phyloP scores from a whole-genome alignment of 2,797 vertebrate species.

The Myotis myotis region DNA sequence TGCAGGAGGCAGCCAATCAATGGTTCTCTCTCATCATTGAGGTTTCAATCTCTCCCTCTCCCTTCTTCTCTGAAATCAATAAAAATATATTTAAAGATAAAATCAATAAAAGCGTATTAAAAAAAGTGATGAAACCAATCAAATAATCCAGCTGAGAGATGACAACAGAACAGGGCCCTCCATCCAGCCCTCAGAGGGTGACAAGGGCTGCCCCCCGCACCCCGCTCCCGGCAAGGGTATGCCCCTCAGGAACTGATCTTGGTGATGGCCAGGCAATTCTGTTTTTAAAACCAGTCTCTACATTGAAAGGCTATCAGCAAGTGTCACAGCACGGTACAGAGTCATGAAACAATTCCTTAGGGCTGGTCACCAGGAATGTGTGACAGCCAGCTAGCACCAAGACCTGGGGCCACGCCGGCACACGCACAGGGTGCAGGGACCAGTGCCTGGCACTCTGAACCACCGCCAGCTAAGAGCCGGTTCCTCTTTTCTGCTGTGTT shows the following conservation, averaged over 20 bases:
- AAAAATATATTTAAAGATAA: neutral
- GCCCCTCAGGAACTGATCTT: neutral
- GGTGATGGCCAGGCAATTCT: fast-evolving
- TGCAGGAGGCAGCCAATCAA: neutral
- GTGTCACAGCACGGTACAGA: fast-evolving
- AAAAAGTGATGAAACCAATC: neutral
- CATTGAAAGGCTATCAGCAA: fast-evolving
- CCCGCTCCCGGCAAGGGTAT: fast-evolving
- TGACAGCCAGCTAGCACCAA: fast-evolving
- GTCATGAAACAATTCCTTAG: fast-evolving
- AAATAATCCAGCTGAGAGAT: neutral
- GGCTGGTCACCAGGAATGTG: neutral
- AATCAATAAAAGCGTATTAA: neutral
- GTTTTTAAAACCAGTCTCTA: neutral
- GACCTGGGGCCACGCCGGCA: neutral
- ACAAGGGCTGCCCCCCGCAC: neutral
- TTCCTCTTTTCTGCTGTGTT: neutral
- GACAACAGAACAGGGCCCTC: neutral
- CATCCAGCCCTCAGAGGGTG: neutral
- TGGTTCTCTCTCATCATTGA: neutral
- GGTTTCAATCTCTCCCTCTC: neutral
- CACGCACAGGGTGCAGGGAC: neutral
- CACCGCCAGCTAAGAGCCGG: neutral
- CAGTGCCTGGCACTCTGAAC: neutral
- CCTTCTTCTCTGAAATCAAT: neutral